Conservation (phyloP, 2,797 vertebrate species). For the Cossypha heuglini region DNA sequence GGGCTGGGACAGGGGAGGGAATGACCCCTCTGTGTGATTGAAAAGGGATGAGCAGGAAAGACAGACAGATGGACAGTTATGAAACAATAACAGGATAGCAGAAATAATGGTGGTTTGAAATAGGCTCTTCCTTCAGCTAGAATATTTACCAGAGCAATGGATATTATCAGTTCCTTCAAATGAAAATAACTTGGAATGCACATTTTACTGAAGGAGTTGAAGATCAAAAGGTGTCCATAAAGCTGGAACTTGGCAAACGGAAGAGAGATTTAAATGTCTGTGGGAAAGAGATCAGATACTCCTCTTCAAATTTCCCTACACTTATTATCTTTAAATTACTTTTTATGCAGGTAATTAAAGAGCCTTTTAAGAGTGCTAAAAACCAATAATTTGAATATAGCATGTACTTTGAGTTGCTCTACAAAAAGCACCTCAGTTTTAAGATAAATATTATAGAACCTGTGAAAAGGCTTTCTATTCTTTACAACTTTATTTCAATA, state of each 20-base stretch:
- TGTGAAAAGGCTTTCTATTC: background rate
- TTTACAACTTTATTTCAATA: background rate
- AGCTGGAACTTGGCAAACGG: background rate
- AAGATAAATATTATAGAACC: background rate
- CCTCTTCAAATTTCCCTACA: background rate
- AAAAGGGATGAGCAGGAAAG: background rate
- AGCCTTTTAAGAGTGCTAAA: background rate
- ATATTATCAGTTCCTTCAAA: background rate
- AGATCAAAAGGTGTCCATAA: background rate
- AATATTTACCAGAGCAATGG: background rate
- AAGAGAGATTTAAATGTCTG: background rate
- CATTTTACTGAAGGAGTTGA: background rate
- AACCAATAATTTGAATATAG: background rate
- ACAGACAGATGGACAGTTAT: fast-evolving
- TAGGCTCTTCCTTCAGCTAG: background rate
- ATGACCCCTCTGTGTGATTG: background rate
- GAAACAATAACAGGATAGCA: background rate
- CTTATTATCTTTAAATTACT: background rate
- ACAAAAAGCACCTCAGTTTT: background rate
- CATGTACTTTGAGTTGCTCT: background rate
- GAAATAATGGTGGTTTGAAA: background rate
- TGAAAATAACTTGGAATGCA: background rate
- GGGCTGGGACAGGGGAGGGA: background rate
- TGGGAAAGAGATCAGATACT: slow-evolving; percentile 4
- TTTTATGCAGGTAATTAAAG: background rate